These are phyloP conservation scores for Schizaphis graminum DNA, from an alignment of 2,888 invertebrate genomes.

Conservation along the genomic window DNA sequence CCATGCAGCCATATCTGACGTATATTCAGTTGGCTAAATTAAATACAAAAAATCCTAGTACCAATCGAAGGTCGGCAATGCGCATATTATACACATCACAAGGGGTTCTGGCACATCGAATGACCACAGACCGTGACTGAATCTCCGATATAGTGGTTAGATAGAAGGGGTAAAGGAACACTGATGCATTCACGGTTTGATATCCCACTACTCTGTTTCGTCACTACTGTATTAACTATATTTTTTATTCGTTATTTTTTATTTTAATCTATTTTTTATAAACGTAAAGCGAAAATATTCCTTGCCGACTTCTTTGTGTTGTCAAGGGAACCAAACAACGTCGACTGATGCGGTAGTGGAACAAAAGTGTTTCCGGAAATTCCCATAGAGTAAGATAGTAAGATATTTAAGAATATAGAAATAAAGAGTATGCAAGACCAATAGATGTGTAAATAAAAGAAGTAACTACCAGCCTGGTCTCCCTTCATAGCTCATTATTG, in stretches of 20 bases:
- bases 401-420: slow-evolving; percentile 35
- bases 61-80: slow-evolving; percentile 60
- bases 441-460: slow-evolving; percentile 25
- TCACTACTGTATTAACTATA: background rate
- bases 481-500: background rate
- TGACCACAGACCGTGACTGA: slow-evolving; percentile 61
- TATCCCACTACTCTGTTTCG: slow-evolving; percentile 1
- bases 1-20: background rate
- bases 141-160: slow-evolving; percentile 22
- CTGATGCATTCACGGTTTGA: slow-evolving; percentile 60
- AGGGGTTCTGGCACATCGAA: slow-evolving; percentile 54
- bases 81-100: background rate
- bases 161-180: slow-evolving; percentile 28
- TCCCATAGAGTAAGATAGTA: slow-evolving; percentile 36
- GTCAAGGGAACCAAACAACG: slow-evolving; percentile 53
- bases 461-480: background rate
- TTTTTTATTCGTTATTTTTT: slow-evolving; percentile 52
- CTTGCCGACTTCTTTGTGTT: slow-evolving; percentile 50
- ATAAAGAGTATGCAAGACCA: slow-evolving; percentile 35
- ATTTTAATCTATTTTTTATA: slow-evolving; percentile 22
- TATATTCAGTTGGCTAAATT: slow-evolving; percentile 1
- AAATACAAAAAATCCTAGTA: slow-evolving; percentile 24
- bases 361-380: slow-evolving; percentile 63
- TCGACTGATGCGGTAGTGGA: slow-evolving; percentile 26
- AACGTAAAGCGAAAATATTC: slow-evolving; percentile 49